phyloP scores from a whole-genome alignment of 2,797 vertebrate species.

The Phalloptychus januarius region DNA sequence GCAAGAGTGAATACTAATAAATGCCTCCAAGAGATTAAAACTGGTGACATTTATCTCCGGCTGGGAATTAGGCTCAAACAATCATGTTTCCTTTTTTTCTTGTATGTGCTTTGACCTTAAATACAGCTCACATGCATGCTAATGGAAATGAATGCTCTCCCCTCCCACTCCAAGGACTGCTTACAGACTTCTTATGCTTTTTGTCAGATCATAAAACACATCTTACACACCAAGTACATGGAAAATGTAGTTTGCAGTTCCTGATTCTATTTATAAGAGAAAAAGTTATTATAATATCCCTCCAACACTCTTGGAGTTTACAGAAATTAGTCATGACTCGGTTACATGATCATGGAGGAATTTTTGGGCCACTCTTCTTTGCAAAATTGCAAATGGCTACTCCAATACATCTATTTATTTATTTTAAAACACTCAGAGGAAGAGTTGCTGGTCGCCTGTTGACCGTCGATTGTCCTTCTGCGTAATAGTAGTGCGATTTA shows the following conservation, averaged over 20 bases:
- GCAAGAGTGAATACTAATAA: conserved; percentile 24
- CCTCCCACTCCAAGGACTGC: not conserved
- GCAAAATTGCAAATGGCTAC: not conserved
- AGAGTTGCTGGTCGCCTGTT: not conserved
- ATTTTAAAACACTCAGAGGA: not conserved
- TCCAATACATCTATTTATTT: not conserved
- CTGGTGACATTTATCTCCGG: conserved; percentile 64
- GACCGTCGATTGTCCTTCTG: not conserved
- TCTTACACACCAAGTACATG: not conserved
- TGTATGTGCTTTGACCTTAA: conserved; percentile 17
- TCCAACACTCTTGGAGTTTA: not conserved
- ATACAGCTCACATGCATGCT: conserved; percentile 22
- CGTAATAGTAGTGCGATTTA: not conserved
- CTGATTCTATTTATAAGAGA: not conserved
- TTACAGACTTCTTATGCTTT: not conserved
- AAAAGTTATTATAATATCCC: not conserved
- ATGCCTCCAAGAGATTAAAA: conserved; percentile 54
- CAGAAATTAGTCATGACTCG: not conserved
- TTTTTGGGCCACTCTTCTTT: not conserved
- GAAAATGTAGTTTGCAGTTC: not conserved
- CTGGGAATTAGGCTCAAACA: conserved; percentile 37
- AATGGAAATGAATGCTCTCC: conserved; percentile 20
- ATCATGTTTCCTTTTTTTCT: not conserved
- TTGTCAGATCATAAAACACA: not conserved
- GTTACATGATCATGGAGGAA: not conserved